phyloP scores from a whole-genome alignment of 92 coral and sea anemone species.

The Bergia sp. region DNA sequence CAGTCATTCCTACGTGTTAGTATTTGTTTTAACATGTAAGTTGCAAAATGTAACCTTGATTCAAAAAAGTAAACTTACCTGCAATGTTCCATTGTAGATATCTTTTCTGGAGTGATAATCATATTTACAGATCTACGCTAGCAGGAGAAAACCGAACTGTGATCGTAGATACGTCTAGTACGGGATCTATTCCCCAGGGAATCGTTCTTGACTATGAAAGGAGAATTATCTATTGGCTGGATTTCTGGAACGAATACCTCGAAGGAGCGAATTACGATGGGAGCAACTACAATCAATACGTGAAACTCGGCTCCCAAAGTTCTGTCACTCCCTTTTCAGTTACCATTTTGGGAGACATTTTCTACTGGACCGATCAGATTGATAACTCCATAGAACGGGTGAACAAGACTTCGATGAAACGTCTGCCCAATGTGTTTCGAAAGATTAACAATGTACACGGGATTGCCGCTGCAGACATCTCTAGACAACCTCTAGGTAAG shows the following conservation, averaged over 20 bases:
- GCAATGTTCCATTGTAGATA: neutral
- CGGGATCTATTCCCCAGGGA: neutral
- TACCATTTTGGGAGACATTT: conserved; percentile 8
- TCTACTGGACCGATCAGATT: conserved; percentile 2
- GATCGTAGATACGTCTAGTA: neutral
- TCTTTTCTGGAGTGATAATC: conserved; percentile 23
- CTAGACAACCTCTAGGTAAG: conserved; percentile 41
- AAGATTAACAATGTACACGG: neutral
- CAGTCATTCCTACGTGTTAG: neutral
- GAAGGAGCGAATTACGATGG: conserved; percentile 11
- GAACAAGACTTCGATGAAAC: conserved; percentile 14
- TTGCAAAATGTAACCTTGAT: neutral
- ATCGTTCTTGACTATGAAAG: conserved; percentile 35
- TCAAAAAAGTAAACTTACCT: neutral
- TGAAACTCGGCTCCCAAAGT: neutral
- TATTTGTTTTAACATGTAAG: neutral
- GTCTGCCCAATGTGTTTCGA: conserved; percentile 28
- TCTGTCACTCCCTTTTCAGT: neutral
- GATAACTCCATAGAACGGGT: conserved; percentile 8
- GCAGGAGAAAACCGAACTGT: conserved; percentile 26
- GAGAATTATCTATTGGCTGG: conserved; percentile 12
- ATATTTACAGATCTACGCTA: conserved; percentile 29
- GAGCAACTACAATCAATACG: neutral
- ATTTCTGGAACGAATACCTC: neutral
- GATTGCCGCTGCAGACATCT: conserved; percentile 9